Evolutionary conservation across 53 echinoderm and acorn worm species (phyloP), one percentile per base, ranked within the genome.

Genomic region (Temnopleurus reevesii): DNA sequence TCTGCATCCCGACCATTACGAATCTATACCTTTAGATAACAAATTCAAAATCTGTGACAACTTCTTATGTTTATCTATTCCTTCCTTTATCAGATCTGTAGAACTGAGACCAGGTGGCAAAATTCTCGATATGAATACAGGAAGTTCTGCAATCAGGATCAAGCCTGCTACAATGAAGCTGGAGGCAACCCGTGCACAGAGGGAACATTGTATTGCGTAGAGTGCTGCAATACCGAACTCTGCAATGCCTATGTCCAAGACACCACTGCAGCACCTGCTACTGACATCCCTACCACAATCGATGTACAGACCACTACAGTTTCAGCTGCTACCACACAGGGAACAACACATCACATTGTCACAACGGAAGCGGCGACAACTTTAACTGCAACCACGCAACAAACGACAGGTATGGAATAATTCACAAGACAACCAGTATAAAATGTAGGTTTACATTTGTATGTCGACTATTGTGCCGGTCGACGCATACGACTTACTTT

Each of bases 81-180:
- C n/a, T n/a, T n/a, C n/a, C n/a, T n/a, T 2, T 30, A 29, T 12
- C 23, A 71, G 71, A 71, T 71, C 71, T 71, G 71, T 21, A 71
- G 71, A 13, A 71, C 71, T 1, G 71, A 71, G 23, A 71, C 41
- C 43, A 5, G 43, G 23, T 38, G 9, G 6, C 23, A 71, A 1
- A 9, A 36, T 71, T 19, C 41, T 71, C 38, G 17, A 10, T 2
- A 71, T 41, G 18, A 38, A n/a, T n/a, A 71, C 41, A 1, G 23
- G 23, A 71, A n/a, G 71, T n/a, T 38, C 8, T 71, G 71, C 41
- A n/a, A 71, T n/a, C 71, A 71, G 41, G 71, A 71, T 71, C 71
- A 71, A 41, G 71, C 71, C 6, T 71, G 71, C 23, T 41, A n/a
- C 41, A 71, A 71, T 21, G 71, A 71, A 71, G n/a, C 71, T 7